phyloP scores from a whole-genome alignment of 2,113 vertebrate genomes.

The Oreocharis arfaki region DNA sequence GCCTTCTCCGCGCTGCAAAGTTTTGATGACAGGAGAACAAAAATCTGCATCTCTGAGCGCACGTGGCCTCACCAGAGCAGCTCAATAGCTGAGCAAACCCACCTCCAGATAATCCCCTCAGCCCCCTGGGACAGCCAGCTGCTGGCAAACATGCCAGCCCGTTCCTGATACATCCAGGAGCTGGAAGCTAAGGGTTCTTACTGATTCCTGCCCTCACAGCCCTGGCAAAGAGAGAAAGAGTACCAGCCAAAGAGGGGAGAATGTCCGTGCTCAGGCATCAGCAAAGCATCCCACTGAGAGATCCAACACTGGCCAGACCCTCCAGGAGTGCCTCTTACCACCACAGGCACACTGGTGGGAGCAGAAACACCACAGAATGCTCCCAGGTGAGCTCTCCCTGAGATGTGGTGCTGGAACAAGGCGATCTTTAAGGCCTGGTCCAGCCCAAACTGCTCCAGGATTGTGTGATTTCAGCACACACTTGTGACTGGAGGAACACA shows the following conservation, averaged over 20 bases:
- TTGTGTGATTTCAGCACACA: not conserved
- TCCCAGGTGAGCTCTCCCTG: not conserved
- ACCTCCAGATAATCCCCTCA: not conserved
- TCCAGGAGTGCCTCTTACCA: not conserved
- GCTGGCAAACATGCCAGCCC: not conserved
- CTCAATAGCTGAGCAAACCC: not conserved
- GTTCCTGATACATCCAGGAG: rapidly evolving
- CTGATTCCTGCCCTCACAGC: not conserved
- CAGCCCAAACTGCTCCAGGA: not conserved
- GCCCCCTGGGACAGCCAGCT: not conserved
- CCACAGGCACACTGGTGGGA: not conserved
- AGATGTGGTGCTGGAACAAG: not conserved
- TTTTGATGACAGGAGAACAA: not conserved
- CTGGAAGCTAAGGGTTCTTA: not conserved
- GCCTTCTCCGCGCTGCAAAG: not conserved
- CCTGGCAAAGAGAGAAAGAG: not conserved
- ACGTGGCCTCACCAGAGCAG: not conserved
- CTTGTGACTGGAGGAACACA: not conserved
- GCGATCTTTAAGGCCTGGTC: not conserved
- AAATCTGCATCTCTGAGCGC: not conserved
- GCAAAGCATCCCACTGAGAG: not conserved
- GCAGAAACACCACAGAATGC: rapidly evolving
- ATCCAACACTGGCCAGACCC: not conserved
- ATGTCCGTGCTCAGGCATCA: rapidly evolving
- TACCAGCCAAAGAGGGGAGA: not conserved